These are phyloP conservation scores for Thaleichthys pacificus DNA, from an alignment of 2,797 vertebrate species.

Conservation along the genomic window DNA sequence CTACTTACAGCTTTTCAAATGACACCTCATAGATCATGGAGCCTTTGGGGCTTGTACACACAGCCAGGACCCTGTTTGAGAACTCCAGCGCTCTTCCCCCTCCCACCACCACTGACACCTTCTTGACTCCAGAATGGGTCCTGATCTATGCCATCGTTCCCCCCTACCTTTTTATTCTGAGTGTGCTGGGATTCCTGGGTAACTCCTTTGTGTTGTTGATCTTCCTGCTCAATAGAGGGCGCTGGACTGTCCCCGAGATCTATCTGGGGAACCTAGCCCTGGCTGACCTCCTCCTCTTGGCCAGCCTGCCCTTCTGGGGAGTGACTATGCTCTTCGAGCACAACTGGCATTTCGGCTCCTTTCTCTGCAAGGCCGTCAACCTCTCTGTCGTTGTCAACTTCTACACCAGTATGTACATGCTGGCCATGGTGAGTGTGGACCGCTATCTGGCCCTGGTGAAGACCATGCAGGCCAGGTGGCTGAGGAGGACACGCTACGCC, in stretches of 20 bases:
- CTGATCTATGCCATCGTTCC: constrained; percentile 66
- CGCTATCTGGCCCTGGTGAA: constrained; percentile 90
- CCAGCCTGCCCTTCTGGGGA: constrained; percentile 78
- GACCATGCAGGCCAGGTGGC: constrained; percentile 81
- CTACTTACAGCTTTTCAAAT: constrained; percentile 6
- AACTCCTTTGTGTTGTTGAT: constrained; percentile 74
- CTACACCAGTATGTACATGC: constrained; percentile 70
- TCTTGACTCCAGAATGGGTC: constrained; percentile 60
- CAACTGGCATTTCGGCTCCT: constrained; percentile 74
- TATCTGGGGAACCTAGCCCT: constrained; percentile 77
- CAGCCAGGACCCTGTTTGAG: constrained; percentile 29
- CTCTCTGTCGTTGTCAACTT: constrained; percentile 64
- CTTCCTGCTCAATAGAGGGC: constrained; percentile 71
- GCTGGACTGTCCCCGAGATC: constrained; percentile 76
- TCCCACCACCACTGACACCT: no score
- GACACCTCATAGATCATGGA: constrained; percentile 49
- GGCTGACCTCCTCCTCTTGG: constrained; percentile 73
- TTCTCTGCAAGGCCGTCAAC: constrained; percentile 71
- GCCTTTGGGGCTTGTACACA: background rate
- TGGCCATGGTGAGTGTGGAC: constrained; percentile 85
- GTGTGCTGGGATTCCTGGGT: constrained; percentile 58
- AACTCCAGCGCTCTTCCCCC: constrained; percentile 43
- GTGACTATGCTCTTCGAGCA: constrained; percentile 66
- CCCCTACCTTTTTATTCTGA: constrained; percentile 66
- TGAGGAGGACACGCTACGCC: constrained; percentile 77